Evolutionary conservation across 1,140 invertebrate genomes (phyloP), one percentile per base, ranked within the genome.

Genomic region (Drosophila yakuba): DNA sequence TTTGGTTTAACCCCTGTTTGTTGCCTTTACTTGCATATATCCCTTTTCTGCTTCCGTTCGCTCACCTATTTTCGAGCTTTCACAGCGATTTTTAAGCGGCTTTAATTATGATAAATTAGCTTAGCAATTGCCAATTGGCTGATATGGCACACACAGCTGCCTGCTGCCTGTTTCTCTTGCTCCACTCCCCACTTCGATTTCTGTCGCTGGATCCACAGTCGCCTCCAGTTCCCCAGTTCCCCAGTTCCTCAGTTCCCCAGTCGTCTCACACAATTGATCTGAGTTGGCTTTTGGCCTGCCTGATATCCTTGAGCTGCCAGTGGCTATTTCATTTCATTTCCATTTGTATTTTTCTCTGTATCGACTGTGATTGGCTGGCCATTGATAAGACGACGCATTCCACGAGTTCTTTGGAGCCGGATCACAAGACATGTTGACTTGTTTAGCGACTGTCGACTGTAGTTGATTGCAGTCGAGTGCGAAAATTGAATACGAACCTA

Each of bases 41-140:
- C 6, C 17, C 20, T n/a, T 44, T 20, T 50, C 10, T 6, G 17
- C 52, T 39, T 68, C 47, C 64, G 39, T 44, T 28, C 32, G 35
- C 39, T 62, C 43, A 23, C 44, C 43, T 43, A 48, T 41, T 39
- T 45, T 45, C 8, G 4, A 35, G 44, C 36, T 28, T 39, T 55
- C 14, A 14, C 45, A 35, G 28, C 60, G 56, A 23, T n/a, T 50
- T 54, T 64, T 58, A 45, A 75, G 72, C 54, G 60, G 47, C 73
- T 76, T 75, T 75, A 74, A 75, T 75, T 75, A 59, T 74, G 59
- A 74, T 75, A 75, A 75, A 75, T 66, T 75, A 44, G 72, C 52
- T 36, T 39, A 75, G 50, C 72, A 64, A 48, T 47, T 55, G 41
- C 50, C 64, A 36, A 50, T 36, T 44, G 39, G 17, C 41, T 17